Evolutionary conservation across 2,888 invertebrate species (phyloP).

Genomic region (Vandiemenella viatica): DNA sequence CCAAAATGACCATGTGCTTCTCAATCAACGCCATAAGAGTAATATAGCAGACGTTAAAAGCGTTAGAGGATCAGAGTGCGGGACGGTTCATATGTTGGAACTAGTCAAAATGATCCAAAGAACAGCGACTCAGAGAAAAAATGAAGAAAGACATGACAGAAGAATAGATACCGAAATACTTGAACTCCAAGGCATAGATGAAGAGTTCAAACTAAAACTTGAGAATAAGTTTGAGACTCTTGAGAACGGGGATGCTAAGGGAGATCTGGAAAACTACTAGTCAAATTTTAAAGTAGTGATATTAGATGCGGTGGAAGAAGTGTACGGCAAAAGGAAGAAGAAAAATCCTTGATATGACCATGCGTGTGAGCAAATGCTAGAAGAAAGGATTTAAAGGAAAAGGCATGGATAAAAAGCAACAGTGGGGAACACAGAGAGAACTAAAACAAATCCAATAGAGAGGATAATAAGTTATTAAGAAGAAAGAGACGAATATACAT

Average conservation of each 20-base stretch:
- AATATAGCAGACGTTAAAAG: conserved; percentile 5
- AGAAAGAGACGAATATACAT: conserved; percentile 4
- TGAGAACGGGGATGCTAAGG: neutral
- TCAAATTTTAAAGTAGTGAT: conserved; percentile 1
- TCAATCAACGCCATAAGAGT: conserved; percentile 3
- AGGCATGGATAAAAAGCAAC: neutral
- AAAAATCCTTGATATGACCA: conserved; percentile 9
- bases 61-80: conserved; percentile 9
- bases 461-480: conserved; percentile 3
- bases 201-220: conserved; percentile 5
- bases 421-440: neutral
- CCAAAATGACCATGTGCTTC: conserved; percentile 10
- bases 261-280: conserved; percentile 1
- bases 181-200: neutral
- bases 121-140: conserved; percentile 5
- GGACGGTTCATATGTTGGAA: conserved; percentile 7
- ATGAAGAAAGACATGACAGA: conserved; percentile 1
- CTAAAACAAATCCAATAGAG: conserved; percentile 1
- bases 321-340: conserved; percentile 4
- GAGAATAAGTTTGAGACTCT: conserved; percentile 7
- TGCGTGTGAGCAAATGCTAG: neutral
- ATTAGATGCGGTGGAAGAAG: conserved; percentile 2
- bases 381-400: neutral
- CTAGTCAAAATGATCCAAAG: conserved; percentile 9
- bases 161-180: conserved; percentile 7